phyloP scores from a whole-genome alignment of 2,888 invertebrate species.

The Lasiommata megera region DNA sequence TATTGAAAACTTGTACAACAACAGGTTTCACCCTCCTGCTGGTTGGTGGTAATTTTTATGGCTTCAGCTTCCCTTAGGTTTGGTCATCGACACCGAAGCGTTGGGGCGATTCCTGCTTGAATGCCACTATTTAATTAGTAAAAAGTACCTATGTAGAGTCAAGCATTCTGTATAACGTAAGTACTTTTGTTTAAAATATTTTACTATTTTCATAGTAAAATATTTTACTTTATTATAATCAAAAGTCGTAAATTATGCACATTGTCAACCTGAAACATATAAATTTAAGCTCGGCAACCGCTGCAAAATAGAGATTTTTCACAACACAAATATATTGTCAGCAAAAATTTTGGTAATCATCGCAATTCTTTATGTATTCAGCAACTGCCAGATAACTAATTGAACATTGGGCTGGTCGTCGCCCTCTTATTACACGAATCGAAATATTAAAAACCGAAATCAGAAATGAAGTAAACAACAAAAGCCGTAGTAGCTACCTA shows the following conservation, averaged over 20 bases:
- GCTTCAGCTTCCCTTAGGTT: constrained; percentile 71
- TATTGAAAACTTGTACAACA: constrained; percentile 32
- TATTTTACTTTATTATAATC: too few species aligned
- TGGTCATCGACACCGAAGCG: constrained; percentile 71
- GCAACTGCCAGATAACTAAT: too few species aligned
- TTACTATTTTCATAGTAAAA: too few species aligned
- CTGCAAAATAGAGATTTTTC: too few species aligned
- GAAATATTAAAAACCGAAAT: background rate
- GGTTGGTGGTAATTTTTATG: constrained; percentile 56
- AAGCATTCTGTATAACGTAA: background rate
- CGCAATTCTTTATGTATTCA: too few species aligned
- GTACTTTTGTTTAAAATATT: background rate
- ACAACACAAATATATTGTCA: too few species aligned
- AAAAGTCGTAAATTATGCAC: too few species aligned
- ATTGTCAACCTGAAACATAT: too few species aligned
- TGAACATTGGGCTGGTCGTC: too few species aligned
- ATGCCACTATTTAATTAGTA: constrained; percentile 42
- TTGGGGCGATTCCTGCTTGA: constrained; percentile 41
- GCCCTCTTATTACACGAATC: background rate
- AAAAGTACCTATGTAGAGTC: background rate
- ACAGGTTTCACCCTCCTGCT: constrained; percentile 66
- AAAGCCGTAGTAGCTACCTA: background rate
- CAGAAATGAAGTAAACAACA: constrained; percentile 16
- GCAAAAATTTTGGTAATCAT: too few species aligned
- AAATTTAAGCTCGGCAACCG: too few species aligned